These are phyloP conservation scores for Rhopalosiphum maidis DNA, from an alignment of 1,140 invertebrate species.

Conservation along the genomic window DNA sequence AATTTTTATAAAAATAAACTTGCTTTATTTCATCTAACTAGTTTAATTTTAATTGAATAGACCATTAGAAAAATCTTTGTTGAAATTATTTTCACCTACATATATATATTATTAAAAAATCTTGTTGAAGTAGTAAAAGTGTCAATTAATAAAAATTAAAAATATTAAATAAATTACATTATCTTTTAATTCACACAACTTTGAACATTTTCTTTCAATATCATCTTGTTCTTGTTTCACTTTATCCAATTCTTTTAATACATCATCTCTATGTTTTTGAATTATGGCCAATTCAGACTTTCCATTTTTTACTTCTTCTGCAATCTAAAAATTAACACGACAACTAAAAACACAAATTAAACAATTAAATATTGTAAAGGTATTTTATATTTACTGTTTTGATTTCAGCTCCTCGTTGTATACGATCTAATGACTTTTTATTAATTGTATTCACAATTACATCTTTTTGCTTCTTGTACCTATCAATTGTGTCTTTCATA, in stretches of 20 bases:
- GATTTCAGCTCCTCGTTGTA: conserved; percentile 24
- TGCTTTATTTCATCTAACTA: too few relatives aligned
- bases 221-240: conserved; percentile 27
- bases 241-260: conserved; percentile 40
- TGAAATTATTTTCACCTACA: too few relatives aligned
- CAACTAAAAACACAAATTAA: not conserved
- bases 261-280: conserved; percentile 31
- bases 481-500: conserved; percentile 52
- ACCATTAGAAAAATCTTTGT: too few relatives aligned
- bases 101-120: too few relatives aligned
- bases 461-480: conserved; percentile 43
- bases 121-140: too few relatives aligned
- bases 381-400: conserved; percentile 20
- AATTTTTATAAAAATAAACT: too few relatives aligned
- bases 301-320: not conserved
- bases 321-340: conserved; percentile 5
- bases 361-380: not conserved
- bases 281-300: not conserved
- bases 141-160: not conserved
- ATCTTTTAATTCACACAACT: conserved; percentile 28
- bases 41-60: too few relatives aligned
- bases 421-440: conserved; percentile 27
- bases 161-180: conserved; percentile 39
- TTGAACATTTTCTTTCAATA: conserved; percentile 40
- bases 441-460: conserved; percentile 9